phyloP scores from a whole-genome alignment of 2,113 vertebrate genomes.

The Alectura lathami region DNA sequence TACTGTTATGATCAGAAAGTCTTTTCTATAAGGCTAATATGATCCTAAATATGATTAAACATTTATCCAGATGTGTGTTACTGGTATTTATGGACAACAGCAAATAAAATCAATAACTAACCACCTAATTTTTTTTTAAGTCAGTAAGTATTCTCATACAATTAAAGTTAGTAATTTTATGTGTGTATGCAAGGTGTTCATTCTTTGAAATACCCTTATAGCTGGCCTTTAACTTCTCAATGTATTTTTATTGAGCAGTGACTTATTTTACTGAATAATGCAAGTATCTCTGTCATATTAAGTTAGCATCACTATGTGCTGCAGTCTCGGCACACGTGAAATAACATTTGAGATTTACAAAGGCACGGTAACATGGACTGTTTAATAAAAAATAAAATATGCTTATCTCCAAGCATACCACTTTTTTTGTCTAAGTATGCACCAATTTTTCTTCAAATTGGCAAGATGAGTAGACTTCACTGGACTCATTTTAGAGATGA shows the following conservation, averaged over 20 bases:
- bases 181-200: background rate
- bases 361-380: background rate
- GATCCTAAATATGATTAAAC: background rate
- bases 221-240: background rate
- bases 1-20: background rate
- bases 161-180: background rate
- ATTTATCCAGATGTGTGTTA: background rate
- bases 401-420: background rate
- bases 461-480: background rate
- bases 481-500: background rate
- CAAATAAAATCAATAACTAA: background rate
- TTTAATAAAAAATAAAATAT: background rate
- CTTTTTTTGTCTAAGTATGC: background rate
- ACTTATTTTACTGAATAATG: constrained; percentile 38
- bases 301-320: background rate
- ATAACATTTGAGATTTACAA: constrained; percentile 3
- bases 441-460: background rate
- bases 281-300: background rate
- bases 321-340: background rate
- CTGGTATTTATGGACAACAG: background rate
- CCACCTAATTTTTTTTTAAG: background rate
- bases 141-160: background rate
- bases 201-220: constrained; percentile 5
- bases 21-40: background rate
- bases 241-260: background rate